A percentile compares a stretch with the other conserved stretches of the same genome.
Conservation (phyloP, 1,140 invertebrate genomes). For the Euura lappo region DNA sequence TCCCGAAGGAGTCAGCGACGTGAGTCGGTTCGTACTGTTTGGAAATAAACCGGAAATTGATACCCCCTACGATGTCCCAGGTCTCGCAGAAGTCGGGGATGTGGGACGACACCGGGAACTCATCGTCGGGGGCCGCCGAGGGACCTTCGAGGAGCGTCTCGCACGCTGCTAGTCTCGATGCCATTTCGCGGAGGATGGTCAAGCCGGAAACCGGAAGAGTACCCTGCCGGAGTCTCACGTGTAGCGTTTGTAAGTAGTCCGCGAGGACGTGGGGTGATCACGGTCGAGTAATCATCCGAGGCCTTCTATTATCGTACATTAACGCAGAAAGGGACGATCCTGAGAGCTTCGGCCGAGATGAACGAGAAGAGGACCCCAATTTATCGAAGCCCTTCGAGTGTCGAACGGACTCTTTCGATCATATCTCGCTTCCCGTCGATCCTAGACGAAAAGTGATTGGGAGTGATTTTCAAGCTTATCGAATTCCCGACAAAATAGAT, state of each 20-base stretch:
- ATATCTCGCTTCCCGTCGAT: too few relatives aligned
- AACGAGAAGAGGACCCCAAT: too few relatives aligned
- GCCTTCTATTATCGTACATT: too few relatives aligned
- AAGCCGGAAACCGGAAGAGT: slow-evolving; percentile 50
- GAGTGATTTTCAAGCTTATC: too few relatives aligned
- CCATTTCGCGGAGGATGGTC: slow-evolving; percentile 60
- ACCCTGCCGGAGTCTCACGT: slow-evolving; percentile 62
- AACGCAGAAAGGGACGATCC: too few relatives aligned
- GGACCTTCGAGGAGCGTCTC: slow-evolving; percentile 56
- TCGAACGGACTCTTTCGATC: too few relatives aligned
- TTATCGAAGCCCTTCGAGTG: too few relatives aligned
- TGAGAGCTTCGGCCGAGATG: too few relatives aligned
- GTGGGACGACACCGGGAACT: slow-evolving; percentile 49
- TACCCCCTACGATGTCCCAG: slow-evolving; percentile 27
- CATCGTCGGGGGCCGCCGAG: slow-evolving; percentile 46
- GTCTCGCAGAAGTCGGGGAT: slow-evolving; percentile 55
- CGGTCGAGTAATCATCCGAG: too few relatives aligned
- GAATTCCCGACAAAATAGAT: too few relatives aligned
- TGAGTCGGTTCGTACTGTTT: slow-evolving; percentile 33
- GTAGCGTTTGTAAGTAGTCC: slow-evolving; percentile 64
- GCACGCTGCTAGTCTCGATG: slow-evolving; percentile 65
- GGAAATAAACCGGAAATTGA: too few relatives aligned
- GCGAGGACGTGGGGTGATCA: background rate
- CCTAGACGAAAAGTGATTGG: too few relatives aligned
- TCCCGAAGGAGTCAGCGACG: slow-evolving; percentile 59